Percentiles rank a stretch among this genome's conserved stretches.
phyloP scores from a whole-genome alignment of 1,140 invertebrate genomes.

The Bombus superbus region DNA sequence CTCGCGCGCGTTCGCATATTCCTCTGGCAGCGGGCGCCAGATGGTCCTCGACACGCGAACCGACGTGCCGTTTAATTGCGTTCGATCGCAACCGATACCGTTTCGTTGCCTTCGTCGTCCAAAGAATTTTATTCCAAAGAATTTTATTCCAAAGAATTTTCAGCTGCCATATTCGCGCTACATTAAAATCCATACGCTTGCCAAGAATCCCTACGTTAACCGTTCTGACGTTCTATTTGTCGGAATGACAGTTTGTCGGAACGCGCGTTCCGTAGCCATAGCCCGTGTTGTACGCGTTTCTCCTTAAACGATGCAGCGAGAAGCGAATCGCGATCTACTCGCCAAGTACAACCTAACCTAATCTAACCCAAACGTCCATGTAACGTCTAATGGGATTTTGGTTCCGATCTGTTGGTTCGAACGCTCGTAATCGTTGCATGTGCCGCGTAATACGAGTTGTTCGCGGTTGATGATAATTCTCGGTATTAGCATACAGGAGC shows the following conservation, averaged over 20 bases:
- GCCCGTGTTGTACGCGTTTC: background rate
- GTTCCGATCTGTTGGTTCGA: background rate
- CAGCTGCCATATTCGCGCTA: too few relatives aligned
- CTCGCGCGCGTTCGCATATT: background rate
- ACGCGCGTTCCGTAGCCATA: too few relatives aligned
- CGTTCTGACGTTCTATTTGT: background rate
- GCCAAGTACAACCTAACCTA: background rate
- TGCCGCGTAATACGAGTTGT: background rate
- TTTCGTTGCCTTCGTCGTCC: background rate
- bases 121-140: background rate
- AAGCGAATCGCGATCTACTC: background rate
- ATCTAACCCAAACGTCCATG: background rate
- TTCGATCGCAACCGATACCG: background rate
- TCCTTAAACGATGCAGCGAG: background rate
- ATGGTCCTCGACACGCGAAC: slow-evolving; percentile 46
- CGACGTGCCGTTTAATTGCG: slow-evolving; percentile 48
- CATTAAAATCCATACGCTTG: too few relatives aligned
- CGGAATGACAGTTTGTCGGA: background rate
- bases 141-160: background rate
- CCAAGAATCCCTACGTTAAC: accelerated
- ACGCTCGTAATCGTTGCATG: background rate
- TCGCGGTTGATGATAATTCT: background rate
- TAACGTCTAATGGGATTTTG: background rate
- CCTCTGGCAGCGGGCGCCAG: slow-evolving; percentile 24
- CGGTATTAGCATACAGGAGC: accelerated